Evolutionary conservation across 2,113 vertebrate species (phyloP), one percentile per base, ranked within the genome.

Genomic region (Crotalus horridus): DNA sequence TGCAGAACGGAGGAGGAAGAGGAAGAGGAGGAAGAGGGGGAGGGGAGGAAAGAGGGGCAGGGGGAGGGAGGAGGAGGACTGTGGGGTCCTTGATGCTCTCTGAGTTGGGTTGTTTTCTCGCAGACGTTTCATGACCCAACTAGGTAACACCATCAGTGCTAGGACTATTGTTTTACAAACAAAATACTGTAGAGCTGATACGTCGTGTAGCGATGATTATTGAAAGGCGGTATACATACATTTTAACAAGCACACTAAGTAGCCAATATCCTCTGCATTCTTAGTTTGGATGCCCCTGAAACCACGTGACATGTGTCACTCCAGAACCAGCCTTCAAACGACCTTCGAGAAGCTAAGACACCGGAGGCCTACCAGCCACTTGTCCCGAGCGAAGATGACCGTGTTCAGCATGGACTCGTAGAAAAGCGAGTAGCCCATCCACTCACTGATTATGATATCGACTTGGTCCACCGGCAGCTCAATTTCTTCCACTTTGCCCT

Each of bases 391-490:
- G 90, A 99, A 99, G 98, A 99, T 99, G 96, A 99, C 99, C 0
- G 99, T 99, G 97, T 99, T 99, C 96, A 99, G 98, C 99, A 99
- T 99, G 59, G 99, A 99, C 95, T 99, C 99, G 87, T 99, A 99
- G 98, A 99, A 99, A 74, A 99, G 98, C 89, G 99, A 98, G 97
- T 99, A 99, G 93, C 99, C 99, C 99, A 99, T 99, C 99, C 99
- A 99, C 96, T 99, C 99, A 9, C 99, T 99, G 97, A 99, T 99
- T 94, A 99, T 99, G 97, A 99, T 99, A 97, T 99, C 99, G 64
- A 99, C 99, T 95, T 99, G 97, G 91, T 99, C 99, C 95, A 99
- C 98, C 0, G 99, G 99, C 94, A 99, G 97, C 96, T 99, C 99
- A 95, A 99, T 98, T 97, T 99, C 99, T 96, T 99, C 99, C 96